Evolutionary conservation across 2,888 invertebrate genomes (phyloP).

Genomic region (Onchidella celtica): DNA sequence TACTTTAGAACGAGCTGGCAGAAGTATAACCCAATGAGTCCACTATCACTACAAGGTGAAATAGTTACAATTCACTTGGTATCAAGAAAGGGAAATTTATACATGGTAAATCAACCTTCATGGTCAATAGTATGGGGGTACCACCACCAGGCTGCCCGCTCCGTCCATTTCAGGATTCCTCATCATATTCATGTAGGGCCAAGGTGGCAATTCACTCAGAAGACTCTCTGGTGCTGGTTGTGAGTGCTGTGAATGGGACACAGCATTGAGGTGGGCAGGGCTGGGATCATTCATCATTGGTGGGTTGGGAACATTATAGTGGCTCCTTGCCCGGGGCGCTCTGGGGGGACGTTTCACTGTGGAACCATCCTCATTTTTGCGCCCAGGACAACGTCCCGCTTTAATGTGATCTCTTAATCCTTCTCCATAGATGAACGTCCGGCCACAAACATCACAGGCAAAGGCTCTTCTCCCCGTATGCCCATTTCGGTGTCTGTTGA

Average conservation of each 20-base stretch:
- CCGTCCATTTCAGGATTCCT: conserved; percentile 9
- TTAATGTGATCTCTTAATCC: conserved; percentile 31
- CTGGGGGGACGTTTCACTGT: not conserved
- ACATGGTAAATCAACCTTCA: too few relatives aligned
- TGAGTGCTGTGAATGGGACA: not conserved
- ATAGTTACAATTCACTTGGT: too few relatives aligned
- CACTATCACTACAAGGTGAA: too few relatives aligned
- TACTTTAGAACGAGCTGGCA: too few relatives aligned
- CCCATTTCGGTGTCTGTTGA: conserved; percentile 4
- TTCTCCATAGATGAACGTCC: conserved; percentile 20
- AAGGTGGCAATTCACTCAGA: conserved; percentile 23
- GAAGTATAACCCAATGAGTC: too few relatives aligned
- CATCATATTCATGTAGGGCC: conserved; percentile 25
- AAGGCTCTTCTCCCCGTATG: conserved; percentile 20
- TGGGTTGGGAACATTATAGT: not conserved
- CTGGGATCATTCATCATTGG: not conserved
- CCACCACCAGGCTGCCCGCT: not conserved
- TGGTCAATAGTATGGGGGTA: conserved; percentile 18
- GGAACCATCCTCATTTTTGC: not conserved
- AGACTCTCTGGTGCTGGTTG: conserved; percentile 9
- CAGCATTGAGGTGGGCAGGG: not conserved
- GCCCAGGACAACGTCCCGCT: conserved; percentile 29
- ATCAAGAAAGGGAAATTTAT: too few relatives aligned
- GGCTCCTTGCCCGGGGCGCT: not conserved
- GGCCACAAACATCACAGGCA: conserved; percentile 24